Base-by-base conservation (phyloP, 2,888 invertebrate species). In the Tachina fera region DNA sequence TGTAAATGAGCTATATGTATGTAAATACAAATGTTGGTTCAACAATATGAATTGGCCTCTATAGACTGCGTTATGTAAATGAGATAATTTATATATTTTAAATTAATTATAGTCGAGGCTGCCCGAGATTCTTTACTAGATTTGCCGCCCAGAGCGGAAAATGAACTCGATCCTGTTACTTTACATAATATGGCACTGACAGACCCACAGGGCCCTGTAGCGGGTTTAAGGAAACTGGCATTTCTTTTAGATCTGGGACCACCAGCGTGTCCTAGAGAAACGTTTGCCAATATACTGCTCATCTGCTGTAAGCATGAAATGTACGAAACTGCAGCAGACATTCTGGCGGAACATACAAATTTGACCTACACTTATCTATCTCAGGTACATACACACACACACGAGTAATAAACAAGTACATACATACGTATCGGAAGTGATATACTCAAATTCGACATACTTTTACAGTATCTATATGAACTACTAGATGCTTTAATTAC, bases 271-370 rank as follows among this genome's bases (percentile, higher is more conserved):
- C 99, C 99, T 5, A 97, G 97, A 14, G 99, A 99, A 94, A 99
- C 99, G 0, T 99, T 99, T 92, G 97, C 98, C 1, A 99, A 99
- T 93, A 94, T 99, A 22, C 93, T 99, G 60, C 94, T 99, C 5
- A 94, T 99, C 1, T 99, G 99, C 91, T 98, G 99, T 91, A 98
- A 98, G 92, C 98, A 98, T 92, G 99, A 99, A 93, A 98, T 98
- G 91, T 99, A 97, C 91, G 99, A 99, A 92, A 94, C 99, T 84
- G 99, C 99, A 11, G 99, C 99, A 0, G 99, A 99, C 93, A 97
- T 99, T 51, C 93, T 99, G 86, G 99, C 99, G 9, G 99, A 99
- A 93, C 98, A 99, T 93, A 97, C 98, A 9, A 97, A 99, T 91
- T 95, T 99, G 77, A 99, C 98, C 0, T 98, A 98, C 91, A 98